Base-by-base conservation (phyloP, 1,140 invertebrate genomes). In the Phthorimaea operculella region DNA sequence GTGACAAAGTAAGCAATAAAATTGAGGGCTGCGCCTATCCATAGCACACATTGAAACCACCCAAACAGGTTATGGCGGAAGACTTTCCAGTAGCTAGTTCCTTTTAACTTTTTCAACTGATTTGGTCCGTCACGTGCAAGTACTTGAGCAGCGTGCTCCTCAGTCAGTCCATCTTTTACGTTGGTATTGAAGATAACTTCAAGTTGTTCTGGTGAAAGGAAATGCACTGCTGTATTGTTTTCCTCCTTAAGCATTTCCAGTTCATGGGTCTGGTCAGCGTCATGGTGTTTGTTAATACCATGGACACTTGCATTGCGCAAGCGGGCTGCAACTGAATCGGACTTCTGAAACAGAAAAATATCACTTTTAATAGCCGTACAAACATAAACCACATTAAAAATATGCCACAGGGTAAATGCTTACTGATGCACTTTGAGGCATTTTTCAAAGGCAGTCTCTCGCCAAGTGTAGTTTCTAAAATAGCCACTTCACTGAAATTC, bases 161-260 rank as follows among this genome's bases (percentile, higher is more conserved):
- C 68, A 0, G 86, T 89, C 16, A 94, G 68, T 1, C 93, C 93
- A 51, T 45, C 76, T n/a, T 67, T 70, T 0, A 83, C 1, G 59
- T 88, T 77, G 0, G 89, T 90, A 0, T 76, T 64, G 55, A 83
- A 85, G 9, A 86, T 68, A 5, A 68, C 66, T 55, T 79, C 76
- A 10, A 87, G 62, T 52, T 87, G 83, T 1, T 65, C 55, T 0
- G 74, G 74, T 0, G 76, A 68, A 0, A 86, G 74, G 53, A 83
- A 86, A 52, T 96, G 94, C 66, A 94, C 92, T 63, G 93, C 92
- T 55, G 92, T 91, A 55, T 90, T 88, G 15, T 92, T 86, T 78
- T 94, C 92, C 73, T 92, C 89, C 74, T 92, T 94, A 57, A 92
- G 90, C 1, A 76, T 48, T 45, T 66, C 72, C 6, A 80, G 66